phyloP scores from a whole-genome alignment of 1,140 invertebrate genomes.

The Atta colombica region DNA sequence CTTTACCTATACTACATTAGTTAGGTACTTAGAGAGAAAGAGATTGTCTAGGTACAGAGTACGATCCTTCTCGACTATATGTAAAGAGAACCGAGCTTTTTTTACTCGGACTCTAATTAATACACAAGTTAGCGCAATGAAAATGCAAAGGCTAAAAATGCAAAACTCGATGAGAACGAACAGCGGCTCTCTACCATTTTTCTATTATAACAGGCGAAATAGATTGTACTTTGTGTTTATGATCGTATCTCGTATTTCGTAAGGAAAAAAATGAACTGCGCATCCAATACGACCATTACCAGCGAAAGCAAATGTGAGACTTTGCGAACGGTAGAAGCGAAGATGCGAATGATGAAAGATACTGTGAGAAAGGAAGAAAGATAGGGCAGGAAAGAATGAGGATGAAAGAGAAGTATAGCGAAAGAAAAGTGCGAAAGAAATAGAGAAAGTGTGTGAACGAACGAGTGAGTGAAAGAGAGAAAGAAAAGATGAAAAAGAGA shows the following conservation, averaged over 20 bases:
- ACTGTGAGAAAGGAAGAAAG: slow-evolving; percentile 37
- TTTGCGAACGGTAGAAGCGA: slow-evolving; percentile 64
- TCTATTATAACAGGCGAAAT: slow-evolving; percentile 64
- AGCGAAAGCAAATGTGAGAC: slow-evolving; percentile 59
- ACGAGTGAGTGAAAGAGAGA: not conserved
- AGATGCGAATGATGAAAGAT: slow-evolving; percentile 46
- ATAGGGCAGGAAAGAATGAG: slow-evolving; percentile 32
- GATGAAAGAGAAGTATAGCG: slow-evolving; percentile 30
- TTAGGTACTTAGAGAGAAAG: slow-evolving; percentile 63
- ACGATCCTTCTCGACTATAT: slow-evolving; percentile 65
- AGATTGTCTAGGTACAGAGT: slow-evolving; percentile 64
- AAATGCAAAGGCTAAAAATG: slow-evolving; percentile 29
- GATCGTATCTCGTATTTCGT: slow-evolving; percentile 61
- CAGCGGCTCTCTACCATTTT: slow-evolving; percentile 78
- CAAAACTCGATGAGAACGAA: slow-evolving; percentile 69
- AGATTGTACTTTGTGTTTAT: slow-evolving; percentile 72
- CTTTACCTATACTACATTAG: slow-evolving; percentile 69
- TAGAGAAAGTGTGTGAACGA: slow-evolving; percentile 17
- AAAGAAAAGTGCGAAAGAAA: slow-evolving; percentile 21
- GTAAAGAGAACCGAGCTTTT: slow-evolving; percentile 58
- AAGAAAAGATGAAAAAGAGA: slow-evolving; percentile 63
- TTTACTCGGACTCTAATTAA: slow-evolving; percentile 63
- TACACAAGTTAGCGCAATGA: slow-evolving; percentile 30
- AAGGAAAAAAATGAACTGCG: slow-evolving; percentile 69
- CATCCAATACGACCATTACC: slow-evolving; percentile 61